A percentile compares a stretch with the other conserved stretches of the same genome.
Evolutionary conservation across 1,140 invertebrate genomes (phyloP).

Genomic region (Amphibalanus amphitrite): DNA sequence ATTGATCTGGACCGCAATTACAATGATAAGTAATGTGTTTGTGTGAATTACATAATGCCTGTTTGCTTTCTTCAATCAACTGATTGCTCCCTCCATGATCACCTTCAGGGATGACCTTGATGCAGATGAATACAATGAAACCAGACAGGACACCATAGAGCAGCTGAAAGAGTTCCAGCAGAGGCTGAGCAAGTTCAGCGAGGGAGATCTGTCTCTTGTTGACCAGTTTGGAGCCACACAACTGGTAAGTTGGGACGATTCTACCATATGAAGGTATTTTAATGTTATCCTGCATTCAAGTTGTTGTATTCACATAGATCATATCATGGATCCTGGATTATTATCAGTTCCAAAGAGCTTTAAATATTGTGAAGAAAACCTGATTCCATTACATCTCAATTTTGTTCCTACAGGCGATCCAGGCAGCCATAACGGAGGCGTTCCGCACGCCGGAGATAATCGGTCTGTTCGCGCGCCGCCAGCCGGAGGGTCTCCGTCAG

Average conservation of each 20-base stretch:
- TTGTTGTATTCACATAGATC: too few relatives aligned
- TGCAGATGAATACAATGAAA: conserved; percentile 47
- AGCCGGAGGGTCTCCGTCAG: conserved; percentile 46
- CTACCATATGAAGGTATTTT: too few relatives aligned
- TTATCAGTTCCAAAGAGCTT: too few relatives aligned
- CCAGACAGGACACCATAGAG: conserved; percentile 50
- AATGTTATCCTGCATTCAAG: too few relatives aligned
- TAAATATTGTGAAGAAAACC: too few relatives aligned
- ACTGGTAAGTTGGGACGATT: conserved; percentile 35
- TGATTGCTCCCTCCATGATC: too few relatives aligned
- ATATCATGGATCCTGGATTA: too few relatives aligned
- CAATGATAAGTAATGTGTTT: too few relatives aligned
- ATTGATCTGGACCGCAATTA: too few relatives aligned
- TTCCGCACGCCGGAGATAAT: conserved; percentile 64
- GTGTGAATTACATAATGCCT: too few relatives aligned
- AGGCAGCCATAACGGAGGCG: conserved; percentile 53
- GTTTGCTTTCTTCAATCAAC: too few relatives aligned
- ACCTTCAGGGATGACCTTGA: conserved; percentile 41
- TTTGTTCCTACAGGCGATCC: conserved; percentile 58
- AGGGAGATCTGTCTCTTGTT: conserved; percentile 50
- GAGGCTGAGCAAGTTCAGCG: conserved; percentile 43
- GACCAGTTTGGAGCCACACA: conserved; percentile 46
- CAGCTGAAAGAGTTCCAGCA: conserved; percentile 54
- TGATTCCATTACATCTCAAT: too few relatives aligned
- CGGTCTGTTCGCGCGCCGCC: conserved; percentile 51